phyloP scores from a whole-genome alignment of 2,113 vertebrate species.

The Spermophilus dauricus region DNA sequence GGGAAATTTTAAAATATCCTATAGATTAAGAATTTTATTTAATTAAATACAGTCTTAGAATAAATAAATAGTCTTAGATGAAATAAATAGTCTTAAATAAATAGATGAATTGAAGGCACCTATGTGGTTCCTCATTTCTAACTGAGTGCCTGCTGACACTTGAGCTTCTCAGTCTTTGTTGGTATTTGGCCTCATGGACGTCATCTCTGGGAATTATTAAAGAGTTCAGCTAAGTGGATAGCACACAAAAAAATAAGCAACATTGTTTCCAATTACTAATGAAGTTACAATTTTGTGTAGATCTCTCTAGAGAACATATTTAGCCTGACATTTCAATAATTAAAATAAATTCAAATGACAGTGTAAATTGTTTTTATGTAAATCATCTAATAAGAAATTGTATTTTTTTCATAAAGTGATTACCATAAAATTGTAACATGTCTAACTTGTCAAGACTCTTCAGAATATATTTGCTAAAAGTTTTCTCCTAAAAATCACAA shows the following conservation, averaged over 20 bases:
- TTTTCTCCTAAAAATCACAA: slow-evolving; percentile 18
- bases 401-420: slow-evolving; percentile 71
- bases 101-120: slow-evolving; percentile 5
- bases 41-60: slow-evolving; percentile 51
- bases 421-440: slow-evolving; percentile 62
- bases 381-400: slow-evolving; percentile 48
- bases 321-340: slow-evolving; percentile 76
- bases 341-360: slow-evolving; percentile 70
- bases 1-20: neutral
- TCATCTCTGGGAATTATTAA: neutral
- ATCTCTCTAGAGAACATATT: slow-evolving; percentile 67
- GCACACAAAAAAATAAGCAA: slow-evolving; percentile 62
- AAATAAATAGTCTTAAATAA: neutral
- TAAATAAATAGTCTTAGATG: slow-evolving; percentile 22
- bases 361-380: slow-evolving; percentile 78
- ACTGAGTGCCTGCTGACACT: neutral
- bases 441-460: slow-evolving; percentile 61
- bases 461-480: slow-evolving; percentile 54
- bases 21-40: slow-evolving; percentile 43
- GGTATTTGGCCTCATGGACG: neutral
- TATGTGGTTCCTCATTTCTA: neutral
- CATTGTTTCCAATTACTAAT: slow-evolving; percentile 64
- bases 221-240: slow-evolving; percentile 37
- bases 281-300: slow-evolving; percentile 59
- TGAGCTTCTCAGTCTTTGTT: neutral